Percentiles rank a stretch among this genome's conserved stretches.
Conservation (phyloP, 2,888 invertebrate species). For the Parapristionchus giblindavisi region DNA sequence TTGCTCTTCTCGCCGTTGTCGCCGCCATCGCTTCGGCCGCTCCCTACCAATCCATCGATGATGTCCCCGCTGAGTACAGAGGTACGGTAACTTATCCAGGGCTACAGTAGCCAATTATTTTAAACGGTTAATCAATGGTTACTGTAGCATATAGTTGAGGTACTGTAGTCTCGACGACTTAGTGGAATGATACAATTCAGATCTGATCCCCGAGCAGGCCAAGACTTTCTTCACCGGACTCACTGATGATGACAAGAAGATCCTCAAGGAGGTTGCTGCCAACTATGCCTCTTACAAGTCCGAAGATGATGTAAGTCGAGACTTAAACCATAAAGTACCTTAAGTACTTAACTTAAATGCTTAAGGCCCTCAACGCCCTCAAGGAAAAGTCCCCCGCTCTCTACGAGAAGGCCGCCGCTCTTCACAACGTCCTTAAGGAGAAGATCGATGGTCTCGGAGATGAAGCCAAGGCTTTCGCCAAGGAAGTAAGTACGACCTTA, state of each 20-base stretch:
- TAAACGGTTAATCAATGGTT: no score
- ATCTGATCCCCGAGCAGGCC: conserved; percentile 64
- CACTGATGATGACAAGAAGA: conserved; percentile 55
- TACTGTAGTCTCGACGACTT: no score
- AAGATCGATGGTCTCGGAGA: conserved; percentile 42
- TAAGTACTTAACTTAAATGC: background rate
- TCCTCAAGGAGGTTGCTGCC: conserved; percentile 63
- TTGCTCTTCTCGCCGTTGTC: conserved; percentile 45
- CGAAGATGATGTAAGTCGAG: conserved; percentile 50
- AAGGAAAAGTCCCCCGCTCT: conserved; percentile 64
- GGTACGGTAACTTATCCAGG: conserved; percentile 35
- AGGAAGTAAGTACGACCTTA: conserved; percentile 43
- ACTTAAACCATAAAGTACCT: background rate
- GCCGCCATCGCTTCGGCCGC: conserved; percentile 50
- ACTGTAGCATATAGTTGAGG: conserved; percentile 23
- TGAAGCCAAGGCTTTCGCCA: conserved; percentile 58
- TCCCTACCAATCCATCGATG: conserved; percentile 57
- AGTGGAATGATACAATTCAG: no score
- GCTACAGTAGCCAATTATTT: background rate
- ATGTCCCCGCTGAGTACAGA: conserved; percentile 64
- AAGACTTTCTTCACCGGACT: conserved; percentile 62
- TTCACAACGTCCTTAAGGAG: conserved; percentile 54
- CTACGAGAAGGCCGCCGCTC: conserved; percentile 61
- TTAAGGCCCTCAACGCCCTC: conserved; percentile 59
- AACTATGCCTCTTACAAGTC: conserved; percentile 52